phyloP scores from a whole-genome alignment of 2,888 invertebrate species.

The Ommatoiulus sabulosus region DNA sequence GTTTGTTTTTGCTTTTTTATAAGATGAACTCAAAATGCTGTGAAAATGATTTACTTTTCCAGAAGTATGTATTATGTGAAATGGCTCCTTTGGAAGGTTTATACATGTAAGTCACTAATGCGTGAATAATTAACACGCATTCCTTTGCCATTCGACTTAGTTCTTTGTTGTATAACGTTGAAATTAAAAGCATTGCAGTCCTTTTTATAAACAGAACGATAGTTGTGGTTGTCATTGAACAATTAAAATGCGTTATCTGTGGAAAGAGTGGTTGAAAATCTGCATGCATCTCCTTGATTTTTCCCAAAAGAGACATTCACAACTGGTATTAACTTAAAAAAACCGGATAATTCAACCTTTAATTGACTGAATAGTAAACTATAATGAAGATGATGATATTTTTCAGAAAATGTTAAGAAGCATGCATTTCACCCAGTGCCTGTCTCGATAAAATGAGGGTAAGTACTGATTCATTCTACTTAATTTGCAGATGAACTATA shows the following conservation, averaged over 20 bases:
- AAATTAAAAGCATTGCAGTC: conserved; percentile 11
- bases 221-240: neutral
- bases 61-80: conserved; percentile 13
- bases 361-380: too few species aligned
- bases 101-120: neutral
- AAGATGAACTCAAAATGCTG: conserved; percentile 19
- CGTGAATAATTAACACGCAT: neutral
- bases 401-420: too few species aligned
- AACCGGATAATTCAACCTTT: too few species aligned
- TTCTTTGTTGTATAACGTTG: conserved; percentile 1
- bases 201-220: neutral
- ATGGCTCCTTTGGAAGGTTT: conserved; percentile 10
- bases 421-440: too few species aligned
- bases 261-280: too few species aligned
- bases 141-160: neutral
- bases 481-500: too few species aligned
- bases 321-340: too few species aligned
- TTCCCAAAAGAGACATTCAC: too few species aligned
- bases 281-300: too few species aligned
- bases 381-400: too few species aligned
- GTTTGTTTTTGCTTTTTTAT: conserved; percentile 19
- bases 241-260: neutral
- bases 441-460: too few species aligned
- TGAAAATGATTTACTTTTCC: conserved; percentile 4
- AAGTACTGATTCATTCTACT: too few species aligned